Evolutionary conservation across 2,888 invertebrate genomes (phyloP).

Genomic region (Brassicogethes aeneus): DNA sequence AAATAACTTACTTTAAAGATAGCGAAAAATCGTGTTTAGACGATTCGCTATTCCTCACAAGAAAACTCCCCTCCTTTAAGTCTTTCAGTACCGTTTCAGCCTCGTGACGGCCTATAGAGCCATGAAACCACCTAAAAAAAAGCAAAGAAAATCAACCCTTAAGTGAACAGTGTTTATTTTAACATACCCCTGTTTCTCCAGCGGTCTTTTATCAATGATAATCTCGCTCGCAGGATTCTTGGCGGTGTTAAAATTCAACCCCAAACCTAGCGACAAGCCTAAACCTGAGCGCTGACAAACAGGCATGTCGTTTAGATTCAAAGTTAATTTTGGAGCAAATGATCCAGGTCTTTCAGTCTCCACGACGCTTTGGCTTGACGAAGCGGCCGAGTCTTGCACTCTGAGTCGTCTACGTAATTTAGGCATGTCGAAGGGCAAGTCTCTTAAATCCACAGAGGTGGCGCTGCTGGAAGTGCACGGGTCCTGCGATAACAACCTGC

Average conservation of each 20-base stretch:
- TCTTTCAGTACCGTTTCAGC: slow-evolving; percentile 82
- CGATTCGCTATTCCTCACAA: slow-evolving; percentile 90
- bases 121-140: slow-evolving; percentile 81
- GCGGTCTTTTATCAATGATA: slow-evolving; percentile 65
- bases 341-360: slow-evolving; percentile 60
- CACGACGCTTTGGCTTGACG: slow-evolving; percentile 68
- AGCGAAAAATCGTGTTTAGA: slow-evolving; percentile 89
- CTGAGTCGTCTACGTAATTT: slow-evolving; percentile 71
- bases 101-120: slow-evolving; percentile 81
- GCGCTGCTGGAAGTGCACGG: slow-evolving; percentile 63
- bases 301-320: slow-evolving; percentile 58
- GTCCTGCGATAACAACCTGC: slow-evolving; percentile 55
- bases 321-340: slow-evolving; percentile 56
- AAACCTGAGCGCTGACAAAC: slow-evolving; percentile 40
- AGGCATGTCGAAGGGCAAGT: slow-evolving; percentile 88
- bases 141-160: slow-evolving; percentile 4
- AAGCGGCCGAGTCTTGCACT: slow-evolving; percentile 58
- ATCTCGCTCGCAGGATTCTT: slow-evolving; percentile 47
- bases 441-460: slow-evolving; percentile 67
- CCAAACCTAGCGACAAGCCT: slow-evolving; percentile 35
- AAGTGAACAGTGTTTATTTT: background rate
- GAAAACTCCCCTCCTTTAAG: slow-evolving; percentile 83
- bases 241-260: slow-evolving; percentile 42
- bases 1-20: slow-evolving; percentile 77
- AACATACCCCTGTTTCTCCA: slow-evolving; percentile 80